Evolutionary conservation across 2,797 vertebrate genomes (phyloP).

Genomic region (Sebastes reedi): DNA sequence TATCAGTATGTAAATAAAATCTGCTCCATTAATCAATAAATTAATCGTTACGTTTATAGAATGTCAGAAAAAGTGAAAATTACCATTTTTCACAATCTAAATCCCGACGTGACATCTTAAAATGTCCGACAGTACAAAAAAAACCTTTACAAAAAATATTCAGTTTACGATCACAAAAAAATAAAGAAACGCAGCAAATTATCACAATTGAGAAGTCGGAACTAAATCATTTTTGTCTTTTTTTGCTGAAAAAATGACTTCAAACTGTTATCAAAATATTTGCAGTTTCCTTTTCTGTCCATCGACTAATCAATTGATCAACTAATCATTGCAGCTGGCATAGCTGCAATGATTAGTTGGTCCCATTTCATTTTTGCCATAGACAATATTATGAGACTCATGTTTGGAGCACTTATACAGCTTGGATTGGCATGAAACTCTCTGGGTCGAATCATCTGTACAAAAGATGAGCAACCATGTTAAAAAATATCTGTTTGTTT

Average conservation of each 20-base stretch:
- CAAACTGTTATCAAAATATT: background rate
- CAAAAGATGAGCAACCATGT: background rate
- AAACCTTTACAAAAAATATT: background rate
- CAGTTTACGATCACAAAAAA: background rate
- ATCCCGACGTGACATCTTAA: background rate
- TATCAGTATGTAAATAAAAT: background rate
- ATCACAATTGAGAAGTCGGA: background rate
- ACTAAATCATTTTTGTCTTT: too few relatives aligned
- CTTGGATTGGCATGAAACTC: background rate
- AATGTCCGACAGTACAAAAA: background rate
- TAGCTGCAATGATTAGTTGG: too few relatives aligned
- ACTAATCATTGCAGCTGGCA: too few relatives aligned
- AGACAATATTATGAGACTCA: background rate
- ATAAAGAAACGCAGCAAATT: background rate
- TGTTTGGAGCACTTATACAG: background rate
- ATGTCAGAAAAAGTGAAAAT: too few relatives aligned
- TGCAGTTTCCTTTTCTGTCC: background rate
- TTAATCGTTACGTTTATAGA: fast-evolving
- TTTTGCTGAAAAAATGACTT: background rate
- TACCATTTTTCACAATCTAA: too few relatives aligned
- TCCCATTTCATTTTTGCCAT: background rate
- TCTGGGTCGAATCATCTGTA: background rate
- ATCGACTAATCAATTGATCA: background rate
- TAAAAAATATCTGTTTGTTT: background rate
- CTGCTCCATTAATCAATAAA: too few relatives aligned